Percentiles rank a stretch among this genome's conserved stretches.
phyloP scores from a whole-genome alignment of 2,888 invertebrate genomes.

The Cerastoderma edule region DNA sequence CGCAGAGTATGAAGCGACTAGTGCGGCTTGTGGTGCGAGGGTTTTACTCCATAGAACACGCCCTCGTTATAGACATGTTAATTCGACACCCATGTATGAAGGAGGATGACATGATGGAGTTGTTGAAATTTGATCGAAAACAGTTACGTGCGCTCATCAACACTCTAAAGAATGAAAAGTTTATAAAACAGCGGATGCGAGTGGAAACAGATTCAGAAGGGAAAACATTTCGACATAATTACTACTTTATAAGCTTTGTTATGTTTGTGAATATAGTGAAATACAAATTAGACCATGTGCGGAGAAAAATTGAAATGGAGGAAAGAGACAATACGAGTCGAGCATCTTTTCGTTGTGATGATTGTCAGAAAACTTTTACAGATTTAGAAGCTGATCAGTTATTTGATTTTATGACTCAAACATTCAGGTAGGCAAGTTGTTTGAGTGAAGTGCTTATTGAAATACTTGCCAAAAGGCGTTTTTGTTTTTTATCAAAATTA shows the following conservation, averaged over 20 bases:
- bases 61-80: slow-evolving; percentile 96
- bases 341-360: slow-evolving; percentile 96
- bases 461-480: too few species aligned
- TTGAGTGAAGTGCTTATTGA: too few species aligned
- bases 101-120: slow-evolving; percentile 89
- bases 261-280: slow-evolving; percentile 98
- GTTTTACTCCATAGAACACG: slow-evolving; percentile 97
- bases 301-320: slow-evolving; percentile 97
- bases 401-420: slow-evolving; percentile 75
- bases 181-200: slow-evolving; percentile 88
- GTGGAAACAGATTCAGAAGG: slow-evolving; percentile 98
- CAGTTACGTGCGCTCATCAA: slow-evolving; percentile 93
- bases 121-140: slow-evolving; percentile 95
- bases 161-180: slow-evolving; percentile 93
- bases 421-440: slow-evolving; percentile 60
- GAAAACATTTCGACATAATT: slow-evolving; percentile 97
- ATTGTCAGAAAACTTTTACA: slow-evolving; percentile 96
- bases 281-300: slow-evolving; percentile 98
- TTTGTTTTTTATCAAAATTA: too few species aligned
- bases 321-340: slow-evolving; percentile 97
- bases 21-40: slow-evolving; percentile 95
- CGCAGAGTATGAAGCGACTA: slow-evolving; percentile 94
- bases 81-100: slow-evolving; percentile 94
- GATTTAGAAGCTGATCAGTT: slow-evolving; percentile 91
- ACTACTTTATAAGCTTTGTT: slow-evolving; percentile 98